Evolutionary conservation across 2,888 invertebrate genomes (phyloP).

Genomic region (Anoncus sp.): DNA sequence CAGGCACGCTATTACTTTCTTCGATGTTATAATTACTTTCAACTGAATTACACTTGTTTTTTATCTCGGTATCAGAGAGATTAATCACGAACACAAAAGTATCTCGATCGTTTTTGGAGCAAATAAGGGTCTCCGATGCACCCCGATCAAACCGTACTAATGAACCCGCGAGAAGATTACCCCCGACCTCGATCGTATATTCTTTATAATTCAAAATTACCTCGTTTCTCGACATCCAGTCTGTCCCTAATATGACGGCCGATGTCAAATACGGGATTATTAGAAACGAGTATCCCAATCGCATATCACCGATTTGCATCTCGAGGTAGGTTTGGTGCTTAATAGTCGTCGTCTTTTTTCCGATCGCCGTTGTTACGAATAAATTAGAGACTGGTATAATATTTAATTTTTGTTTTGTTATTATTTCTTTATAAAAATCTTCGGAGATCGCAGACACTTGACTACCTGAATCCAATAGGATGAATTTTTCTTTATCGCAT

Average conservation of each 20-base stretch:
- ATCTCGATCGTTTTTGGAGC: not conserved
- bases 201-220: slow-evolving; percentile 1
- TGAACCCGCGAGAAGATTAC: not conserved
- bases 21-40: no score
- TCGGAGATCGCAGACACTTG: slow-evolving; percentile 19
- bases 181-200: not conserved
- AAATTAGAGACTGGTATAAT: slow-evolving; percentile 39
- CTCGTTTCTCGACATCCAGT: slow-evolving; percentile 11
- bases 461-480: not conserved
- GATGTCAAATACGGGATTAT: slow-evolving; percentile 14
- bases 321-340: slow-evolving; percentile 21
- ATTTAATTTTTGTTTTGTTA: not conserved
- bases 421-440: slow-evolving; percentile 25
- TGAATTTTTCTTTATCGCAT: not conserved
- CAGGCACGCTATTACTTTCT: no score
- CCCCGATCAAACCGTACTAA: not conserved
- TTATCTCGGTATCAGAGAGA: no score
- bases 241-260: not conserved
- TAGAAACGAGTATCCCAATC: not conserved
- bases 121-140: not conserved
- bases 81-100: not conserved
- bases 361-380: slow-evolving; percentile 33
- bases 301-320: not conserved
- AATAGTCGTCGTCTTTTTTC: slow-evolving; percentile 33
- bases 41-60: no score